Evolutionary conservation across 2,113 vertebrate genomes (phyloP).

Genomic region (Ceyx melanurus): DNA sequence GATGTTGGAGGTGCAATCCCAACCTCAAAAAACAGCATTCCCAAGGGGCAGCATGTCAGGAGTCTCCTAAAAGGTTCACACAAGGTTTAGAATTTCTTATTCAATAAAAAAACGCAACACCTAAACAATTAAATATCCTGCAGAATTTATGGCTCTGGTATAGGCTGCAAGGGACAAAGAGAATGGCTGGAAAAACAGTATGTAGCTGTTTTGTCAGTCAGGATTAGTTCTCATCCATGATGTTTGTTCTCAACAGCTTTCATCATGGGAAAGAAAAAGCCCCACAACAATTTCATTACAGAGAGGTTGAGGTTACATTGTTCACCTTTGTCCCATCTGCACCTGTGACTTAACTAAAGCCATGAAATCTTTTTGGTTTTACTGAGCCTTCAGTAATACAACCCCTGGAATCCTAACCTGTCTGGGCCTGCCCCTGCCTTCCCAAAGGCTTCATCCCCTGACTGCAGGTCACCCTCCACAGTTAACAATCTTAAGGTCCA

Average conservation of each 20-base stretch:
- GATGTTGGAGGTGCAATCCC: background rate
- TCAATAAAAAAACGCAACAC: background rate
- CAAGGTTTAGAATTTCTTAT: background rate
- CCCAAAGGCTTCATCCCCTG: rapidly evolving
- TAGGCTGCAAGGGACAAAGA: background rate
- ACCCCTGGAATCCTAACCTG: background rate
- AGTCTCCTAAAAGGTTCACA: background rate
- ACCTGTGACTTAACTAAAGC: background rate
- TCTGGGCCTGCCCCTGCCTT: rapidly evolving
- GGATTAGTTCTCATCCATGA: no score
- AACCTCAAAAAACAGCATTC: background rate
- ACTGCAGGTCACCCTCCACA: background rate
- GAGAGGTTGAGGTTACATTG: background rate
- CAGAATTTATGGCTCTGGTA: background rate
- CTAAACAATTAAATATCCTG: background rate
- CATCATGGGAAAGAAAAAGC: background rate
- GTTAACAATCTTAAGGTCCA: background rate
- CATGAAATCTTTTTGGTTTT: background rate
- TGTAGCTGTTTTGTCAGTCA: background rate
- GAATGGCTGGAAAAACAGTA: background rate
- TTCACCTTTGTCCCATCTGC: background rate
- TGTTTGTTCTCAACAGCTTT: background rate
- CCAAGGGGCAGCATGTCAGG: background rate
- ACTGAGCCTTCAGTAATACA: background rate
- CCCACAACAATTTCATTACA: rapidly evolving